A percentile compares a stretch with the other conserved stretches of the same genome.
Conservation (phyloP, 2,113 vertebrate genomes). For the Collichthys lucidus region DNA sequence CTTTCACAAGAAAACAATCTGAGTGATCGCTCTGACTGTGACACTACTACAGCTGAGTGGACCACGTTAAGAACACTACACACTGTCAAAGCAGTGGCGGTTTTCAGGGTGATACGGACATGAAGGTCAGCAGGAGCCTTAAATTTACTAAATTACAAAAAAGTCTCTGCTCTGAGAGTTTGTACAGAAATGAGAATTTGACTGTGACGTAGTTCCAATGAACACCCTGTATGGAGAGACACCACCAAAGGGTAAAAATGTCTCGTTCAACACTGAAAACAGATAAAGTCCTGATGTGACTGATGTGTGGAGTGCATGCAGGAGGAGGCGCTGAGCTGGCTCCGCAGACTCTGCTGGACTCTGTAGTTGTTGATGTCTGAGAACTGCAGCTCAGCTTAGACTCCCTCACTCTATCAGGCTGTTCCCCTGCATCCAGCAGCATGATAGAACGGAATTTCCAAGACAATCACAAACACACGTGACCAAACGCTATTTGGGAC, state of each 20-base stretch:
- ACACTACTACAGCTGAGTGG: background rate
- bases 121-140: background rate
- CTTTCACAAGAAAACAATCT: background rate
- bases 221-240: no score
- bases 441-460: conserved; percentile 29
- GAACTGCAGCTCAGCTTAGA: background rate
- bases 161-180: background rate
- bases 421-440: background rate
- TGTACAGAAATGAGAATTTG: no score
- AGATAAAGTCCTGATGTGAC: background rate
- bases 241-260: no score
- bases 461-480: conserved; percentile 63
- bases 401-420: background rate
- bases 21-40: background rate
- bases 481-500: background rate
- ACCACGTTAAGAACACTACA: background rate
- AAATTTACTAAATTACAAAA: background rate
- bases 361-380: conserved; percentile 7
- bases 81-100: background rate
- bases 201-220: background rate
- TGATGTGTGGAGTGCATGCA: background rate
- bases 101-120: background rate
- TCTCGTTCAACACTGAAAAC: background rate
- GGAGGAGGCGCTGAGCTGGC: background rate
- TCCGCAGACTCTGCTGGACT: background rate